These are phyloP conservation scores for Oreotragus oreotragus DNA, from an alignment of 2,113 vertebrate genomes.

Conservation along the genomic window DNA sequence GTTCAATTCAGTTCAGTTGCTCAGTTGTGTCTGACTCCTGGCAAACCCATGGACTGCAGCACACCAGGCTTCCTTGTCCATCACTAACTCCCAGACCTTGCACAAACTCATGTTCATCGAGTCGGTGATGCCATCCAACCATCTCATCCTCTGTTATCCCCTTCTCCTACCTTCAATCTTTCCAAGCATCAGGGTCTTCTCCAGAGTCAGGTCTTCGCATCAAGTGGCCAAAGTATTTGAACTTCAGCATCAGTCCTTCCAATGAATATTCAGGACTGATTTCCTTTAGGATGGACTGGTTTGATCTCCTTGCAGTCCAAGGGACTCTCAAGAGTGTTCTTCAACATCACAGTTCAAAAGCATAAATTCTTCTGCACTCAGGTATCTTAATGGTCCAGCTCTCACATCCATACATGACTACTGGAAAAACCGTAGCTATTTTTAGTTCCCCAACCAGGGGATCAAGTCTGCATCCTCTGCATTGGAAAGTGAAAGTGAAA, in stretches of 20 bases:
- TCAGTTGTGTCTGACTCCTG: background rate
- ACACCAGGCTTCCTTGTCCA: background rate
- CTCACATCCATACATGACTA: background rate
- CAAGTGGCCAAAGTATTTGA: background rate
- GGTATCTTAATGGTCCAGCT: background rate
- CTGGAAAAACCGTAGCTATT: background rate
- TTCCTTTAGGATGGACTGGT: background rate
- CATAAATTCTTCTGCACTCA: background rate
- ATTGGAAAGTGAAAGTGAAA: background rate
- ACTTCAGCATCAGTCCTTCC: background rate
- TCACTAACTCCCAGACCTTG: background rate
- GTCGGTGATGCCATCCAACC: background rate
- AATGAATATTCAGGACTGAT: background rate
- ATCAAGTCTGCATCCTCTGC: background rate
- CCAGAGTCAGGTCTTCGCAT: background rate
- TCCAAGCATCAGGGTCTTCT: background rate
- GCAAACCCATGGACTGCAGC: background rate
- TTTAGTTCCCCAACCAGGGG: background rate
- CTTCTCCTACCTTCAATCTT: background rate
- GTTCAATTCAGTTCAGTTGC: background rate
- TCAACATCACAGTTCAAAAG: background rate
- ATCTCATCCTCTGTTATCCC: background rate
- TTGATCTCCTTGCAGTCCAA: background rate
- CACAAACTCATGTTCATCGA: background rate
- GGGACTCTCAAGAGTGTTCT: background rate